Base-by-base conservation (phyloP, 2,113 vertebrate species). In the Symphodus melops region DNA sequence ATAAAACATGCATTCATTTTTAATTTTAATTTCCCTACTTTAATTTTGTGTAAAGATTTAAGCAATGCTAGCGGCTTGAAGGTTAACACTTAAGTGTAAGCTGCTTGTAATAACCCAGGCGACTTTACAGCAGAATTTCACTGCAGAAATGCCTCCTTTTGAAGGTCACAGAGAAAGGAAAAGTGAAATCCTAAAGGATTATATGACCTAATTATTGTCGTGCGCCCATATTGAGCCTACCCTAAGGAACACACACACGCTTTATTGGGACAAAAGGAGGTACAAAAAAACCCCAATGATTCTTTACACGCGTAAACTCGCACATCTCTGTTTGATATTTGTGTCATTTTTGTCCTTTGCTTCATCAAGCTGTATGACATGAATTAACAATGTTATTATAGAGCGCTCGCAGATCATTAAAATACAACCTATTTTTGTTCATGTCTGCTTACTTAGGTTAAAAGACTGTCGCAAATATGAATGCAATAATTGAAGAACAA, bases 191-290 rank as follows among this genome's bases (percentile, higher is more conserved):
- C 79, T 75, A 8, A 58, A 81, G 79, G 85, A 86, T 72, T 70
- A 75, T 70, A 77, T 83, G 85, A 86, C 90, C 92, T 73, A 88
- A 58, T 91, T 89, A 64, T 89, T 88, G 70, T 78, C 53, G 70
- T 62, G 64, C 66, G 79, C 83, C 84, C 61, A 82, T 53, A 79
- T 62, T 68, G 77, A 84, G 68, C 57, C 64, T 28, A 23, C 28
- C 68, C 68, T 33, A 75, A 83, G 54, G 81, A 84, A 86, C 10
- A 33, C 46, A 33, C 46, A 37, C 19, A 41, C 8, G 19, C 46
- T 69, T 33, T 70, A 73, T 61, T 79, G 65, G 42, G 53, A 80
- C 33, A 77, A 63, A 81, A 74, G 36, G 16, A 57, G n/a, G 17
- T 46, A 17, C 6, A 54, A 66, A 67, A 82, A 16, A 20, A n/a